Conservation (phyloP, 2,113 vertebrate genomes). For the Platycercus adscitus region DNA sequence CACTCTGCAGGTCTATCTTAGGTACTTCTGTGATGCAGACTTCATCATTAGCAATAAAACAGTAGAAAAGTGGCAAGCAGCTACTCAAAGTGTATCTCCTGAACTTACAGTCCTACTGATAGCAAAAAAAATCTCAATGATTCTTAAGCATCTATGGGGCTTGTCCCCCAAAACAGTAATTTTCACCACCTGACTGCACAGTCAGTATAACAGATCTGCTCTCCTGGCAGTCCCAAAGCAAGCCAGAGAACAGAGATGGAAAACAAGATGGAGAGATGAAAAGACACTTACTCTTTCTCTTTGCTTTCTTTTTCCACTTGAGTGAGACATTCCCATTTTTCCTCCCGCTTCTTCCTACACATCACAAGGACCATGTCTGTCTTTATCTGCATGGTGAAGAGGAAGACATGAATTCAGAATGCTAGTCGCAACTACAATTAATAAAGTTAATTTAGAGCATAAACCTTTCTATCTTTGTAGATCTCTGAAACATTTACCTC, state of each 20-base stretch:
- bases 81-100: not conserved
- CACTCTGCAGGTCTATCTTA: not conserved
- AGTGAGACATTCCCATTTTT: slow-evolving; percentile 95
- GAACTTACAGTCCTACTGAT: not conserved
- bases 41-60: not conserved
- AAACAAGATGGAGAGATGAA: not conserved
- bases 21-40: not conserved
- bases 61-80: not conserved
- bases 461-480: not conserved
- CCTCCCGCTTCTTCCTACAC: slow-evolving; percentile 89
- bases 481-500: not conserved
- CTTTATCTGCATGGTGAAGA: slow-evolving; percentile 83
- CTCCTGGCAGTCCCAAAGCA: not conserved
- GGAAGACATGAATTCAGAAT: not conserved
- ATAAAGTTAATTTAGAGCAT: not conserved
- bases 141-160: not conserved
- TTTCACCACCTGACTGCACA: not conserved
- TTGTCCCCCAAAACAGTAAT: not conserved
- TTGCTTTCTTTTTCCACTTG: slow-evolving; percentile 92
- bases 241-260: not conserved
- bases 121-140: not conserved
- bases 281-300: slow-evolving; percentile 91
- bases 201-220: not conserved
- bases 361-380: slow-evolving; percentile 91
- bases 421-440: not conserved